These are phyloP conservation scores for Noctuana brunneofusca DNA, from an alignment of 2,888 invertebrate species.

Conservation along the genomic window DNA sequence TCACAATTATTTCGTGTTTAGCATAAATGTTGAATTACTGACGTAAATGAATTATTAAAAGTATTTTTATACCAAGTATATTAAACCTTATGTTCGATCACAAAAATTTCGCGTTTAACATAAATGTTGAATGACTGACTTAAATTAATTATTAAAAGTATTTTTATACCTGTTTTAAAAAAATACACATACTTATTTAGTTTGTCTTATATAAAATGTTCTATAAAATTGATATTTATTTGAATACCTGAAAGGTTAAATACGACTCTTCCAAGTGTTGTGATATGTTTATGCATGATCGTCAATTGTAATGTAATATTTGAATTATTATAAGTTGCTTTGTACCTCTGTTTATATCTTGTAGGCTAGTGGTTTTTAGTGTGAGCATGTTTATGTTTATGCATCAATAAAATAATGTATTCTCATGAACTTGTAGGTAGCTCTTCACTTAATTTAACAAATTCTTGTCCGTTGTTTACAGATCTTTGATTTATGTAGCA, in stretches of 20 bases:
- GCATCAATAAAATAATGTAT: slow-evolving; percentile 1
- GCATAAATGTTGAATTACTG: too few relatives aligned
- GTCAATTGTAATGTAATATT: slow-evolving; percentile 7
- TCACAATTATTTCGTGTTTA: neutral
- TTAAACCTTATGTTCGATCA: neutral
- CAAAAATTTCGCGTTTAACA: neutral
- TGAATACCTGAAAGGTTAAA: slow-evolving; percentile 13
- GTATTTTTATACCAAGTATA: too few relatives aligned
- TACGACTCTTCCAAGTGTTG: slow-evolving; percentile 30
- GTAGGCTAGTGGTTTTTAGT: neutral
- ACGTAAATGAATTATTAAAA: too few relatives aligned
- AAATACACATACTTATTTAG: too few relatives aligned
- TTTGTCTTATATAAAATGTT: neutral
- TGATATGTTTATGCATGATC: slow-evolving; percentile 33
- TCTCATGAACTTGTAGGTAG: slow-evolving; percentile 5
- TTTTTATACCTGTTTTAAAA: neutral
- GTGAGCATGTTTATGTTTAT: slow-evolving; percentile 6
- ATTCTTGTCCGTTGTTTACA: neutral
- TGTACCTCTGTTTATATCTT: neutral
- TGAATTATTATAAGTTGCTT: neutral
- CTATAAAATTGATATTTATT: slow-evolving; percentile 5
- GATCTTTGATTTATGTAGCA: neutral
- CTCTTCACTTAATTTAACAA: neutral
- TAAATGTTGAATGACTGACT: neutral
- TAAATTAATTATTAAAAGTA: neutral